A percentile compares a stretch with the other conserved stretches of the same genome.
Evolutionary conservation across 2,797 vertebrate genomes (phyloP).

Genomic region (Sebastes matsubarae): DNA sequence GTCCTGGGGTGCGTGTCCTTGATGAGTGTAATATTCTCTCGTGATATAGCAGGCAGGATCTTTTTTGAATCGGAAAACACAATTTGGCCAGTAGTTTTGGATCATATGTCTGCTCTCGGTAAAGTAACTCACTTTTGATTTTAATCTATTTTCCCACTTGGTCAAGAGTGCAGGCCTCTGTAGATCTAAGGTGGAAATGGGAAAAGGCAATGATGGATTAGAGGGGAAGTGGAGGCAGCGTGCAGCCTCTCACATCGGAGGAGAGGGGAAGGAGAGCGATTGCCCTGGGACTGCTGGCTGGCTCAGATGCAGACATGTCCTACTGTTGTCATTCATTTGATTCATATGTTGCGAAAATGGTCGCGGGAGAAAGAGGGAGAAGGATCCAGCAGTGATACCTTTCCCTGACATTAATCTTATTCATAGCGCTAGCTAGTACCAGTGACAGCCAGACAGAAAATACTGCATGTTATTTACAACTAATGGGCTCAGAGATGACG

Average conservation of each 20-base stretch:
- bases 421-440: not conserved
- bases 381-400: constrained; percentile 28
- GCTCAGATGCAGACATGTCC: constrained; percentile 45
- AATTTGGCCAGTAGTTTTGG: not conserved
- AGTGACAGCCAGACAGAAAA: constrained; percentile 33
- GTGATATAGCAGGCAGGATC: not conserved
- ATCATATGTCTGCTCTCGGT: not conserved
- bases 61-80: not conserved
- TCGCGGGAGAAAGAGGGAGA: constrained; percentile 17
- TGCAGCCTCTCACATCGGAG: constrained; percentile 43
- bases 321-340: constrained; percentile 57
- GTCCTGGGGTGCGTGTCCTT: constrained; percentile 22
- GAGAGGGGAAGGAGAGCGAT: constrained; percentile 41
- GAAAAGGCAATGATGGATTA: constrained; percentile 76
- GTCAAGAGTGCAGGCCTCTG: constrained; percentile 56
- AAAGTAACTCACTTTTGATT: constrained; percentile 43
- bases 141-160: constrained; percentile 48
- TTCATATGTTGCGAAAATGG: constrained; percentile 51
- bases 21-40: constrained; percentile 10
- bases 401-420: constrained; percentile 47
- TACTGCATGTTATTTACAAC: constrained; percentile 18
- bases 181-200: constrained; percentile 57
- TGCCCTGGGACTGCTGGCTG: constrained; percentile 28
- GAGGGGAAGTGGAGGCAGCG: constrained; percentile 50
- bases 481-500: constrained; percentile 21